These are phyloP conservation scores for Leptinotarsa peninsularis DNA, from an alignment of 2,888 invertebrate genomes.

Conservation along the genomic window DNA sequence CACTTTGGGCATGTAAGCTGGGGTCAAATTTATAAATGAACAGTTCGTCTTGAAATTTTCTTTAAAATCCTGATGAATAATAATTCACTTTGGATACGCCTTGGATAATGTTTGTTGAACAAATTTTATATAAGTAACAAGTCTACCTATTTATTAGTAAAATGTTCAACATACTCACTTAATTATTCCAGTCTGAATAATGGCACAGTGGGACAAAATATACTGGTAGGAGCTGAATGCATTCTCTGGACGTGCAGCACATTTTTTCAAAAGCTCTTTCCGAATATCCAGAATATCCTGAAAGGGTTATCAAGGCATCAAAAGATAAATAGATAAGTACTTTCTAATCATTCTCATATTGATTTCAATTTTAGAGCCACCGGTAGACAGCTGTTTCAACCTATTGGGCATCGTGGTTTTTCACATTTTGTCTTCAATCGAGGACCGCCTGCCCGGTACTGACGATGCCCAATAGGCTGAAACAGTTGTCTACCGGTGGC, in stretches of 20 bases:
- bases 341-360: no score
- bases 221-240: constrained; percentile 60
- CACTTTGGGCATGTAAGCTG: no score
- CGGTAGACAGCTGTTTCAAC: no score
- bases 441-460: no score
- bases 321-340: no score
- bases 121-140: no score
- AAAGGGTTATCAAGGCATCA: background rate
- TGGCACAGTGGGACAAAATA: constrained; percentile 60
- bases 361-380: no score
- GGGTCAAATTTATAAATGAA: background rate
- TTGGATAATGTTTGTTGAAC: no score
- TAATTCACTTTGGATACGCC: background rate
- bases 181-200: constrained; percentile 68
- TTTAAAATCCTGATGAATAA: background rate
- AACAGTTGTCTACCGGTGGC: no score
- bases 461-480: no score
- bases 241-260: constrained; percentile 66
- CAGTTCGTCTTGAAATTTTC: constrained; percentile 18
- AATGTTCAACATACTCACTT: constrained; percentile 62
- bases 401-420: no score
- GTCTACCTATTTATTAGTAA: background rate
- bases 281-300: constrained; percentile 66
- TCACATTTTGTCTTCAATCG: no score
- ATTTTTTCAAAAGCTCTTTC: constrained; percentile 68